phyloP scores from a whole-genome alignment of 2,888 invertebrate genomes.

The Prionchulus punctatus region DNA sequence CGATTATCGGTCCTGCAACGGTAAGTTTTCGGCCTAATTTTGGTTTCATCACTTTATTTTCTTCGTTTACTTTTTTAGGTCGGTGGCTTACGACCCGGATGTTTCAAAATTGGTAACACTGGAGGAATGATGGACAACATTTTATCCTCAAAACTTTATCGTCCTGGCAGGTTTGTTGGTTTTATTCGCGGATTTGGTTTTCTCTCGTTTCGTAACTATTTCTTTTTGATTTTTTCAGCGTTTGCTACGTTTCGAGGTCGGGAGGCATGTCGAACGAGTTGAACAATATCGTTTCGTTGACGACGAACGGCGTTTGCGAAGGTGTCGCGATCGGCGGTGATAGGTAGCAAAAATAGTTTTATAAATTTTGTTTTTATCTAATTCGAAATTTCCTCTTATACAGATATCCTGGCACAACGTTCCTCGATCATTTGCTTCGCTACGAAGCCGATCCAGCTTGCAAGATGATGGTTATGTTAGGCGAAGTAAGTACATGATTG shows the following conservation, averaged over 20 bases:
- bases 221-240: conserved; percentile 48
- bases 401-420: conserved; percentile 89
- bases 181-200: too few species aligned
- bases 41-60: neutral
- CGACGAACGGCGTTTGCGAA: conserved; percentile 90
- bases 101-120: conserved; percentile 90
- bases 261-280: conserved; percentile 99
- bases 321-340: conserved; percentile 97
- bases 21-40: conserved; percentile 17
- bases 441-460: conserved; percentile 50
- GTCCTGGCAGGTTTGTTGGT: conserved; percentile 67
- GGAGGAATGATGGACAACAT: conserved; percentile 99
- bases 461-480: conserved; percentile 83
- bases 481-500: conserved; percentile 43
- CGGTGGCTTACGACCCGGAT: conserved; percentile 93
- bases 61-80: conserved; percentile 34
- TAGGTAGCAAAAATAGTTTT: conserved; percentile 29
- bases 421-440: conserved; percentile 87
- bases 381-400: neutral
- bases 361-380: neutral
- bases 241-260: conserved; percentile 92
- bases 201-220: too few species aligned
- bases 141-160: conserved; percentile 81
- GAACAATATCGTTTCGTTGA: conserved; percentile 89
- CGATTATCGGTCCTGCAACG: conserved; percentile 72